A percentile compares a stretch with the other conserved stretches of the same genome.
Evolutionary conservation across 2,113 vertebrate species (phyloP).

Genomic region (Fukomys damarensis): DNA sequence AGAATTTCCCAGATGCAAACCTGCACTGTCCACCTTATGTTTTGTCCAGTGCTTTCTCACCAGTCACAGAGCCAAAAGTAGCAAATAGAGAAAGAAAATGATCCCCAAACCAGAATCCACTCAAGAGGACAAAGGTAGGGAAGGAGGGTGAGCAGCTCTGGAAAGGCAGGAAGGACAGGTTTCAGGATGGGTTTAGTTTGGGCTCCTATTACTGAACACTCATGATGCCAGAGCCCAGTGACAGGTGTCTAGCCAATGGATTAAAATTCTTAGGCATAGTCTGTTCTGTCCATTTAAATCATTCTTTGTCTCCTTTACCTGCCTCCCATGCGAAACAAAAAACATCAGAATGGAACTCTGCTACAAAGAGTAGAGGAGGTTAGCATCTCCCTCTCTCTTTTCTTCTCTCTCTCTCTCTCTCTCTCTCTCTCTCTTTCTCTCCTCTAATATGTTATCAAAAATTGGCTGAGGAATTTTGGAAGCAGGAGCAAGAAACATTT

Average conservation of each 20-base stretch:
- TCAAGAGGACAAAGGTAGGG: background rate
- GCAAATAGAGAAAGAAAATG: background rate
- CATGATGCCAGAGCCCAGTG: background rate
- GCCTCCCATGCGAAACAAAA: background rate
- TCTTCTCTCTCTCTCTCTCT: background rate
- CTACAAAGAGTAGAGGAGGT: background rate
- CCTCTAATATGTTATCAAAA: background rate
- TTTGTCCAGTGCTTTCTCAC: background rate
- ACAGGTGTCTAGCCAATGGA: background rate
- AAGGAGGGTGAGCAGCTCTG: background rate
- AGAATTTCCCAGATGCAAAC: background rate
- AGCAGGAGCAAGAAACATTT: background rate
- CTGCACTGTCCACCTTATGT: background rate
- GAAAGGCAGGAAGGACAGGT: fast-evolving
- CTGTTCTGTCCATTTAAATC: background rate
- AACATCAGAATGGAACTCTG: background rate
- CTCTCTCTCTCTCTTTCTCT: background rate
- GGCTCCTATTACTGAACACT: too few species aligned
- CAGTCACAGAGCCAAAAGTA: background rate
- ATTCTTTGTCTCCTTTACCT: background rate
- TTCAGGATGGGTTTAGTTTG: background rate
- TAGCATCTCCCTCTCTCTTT: background rate
- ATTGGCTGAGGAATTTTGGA: background rate
- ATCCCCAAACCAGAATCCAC: background rate
- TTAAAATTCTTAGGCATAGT: background rate